phyloP scores from a whole-genome alignment of 2,797 vertebrate species.

The Sebastes matsubarae region DNA sequence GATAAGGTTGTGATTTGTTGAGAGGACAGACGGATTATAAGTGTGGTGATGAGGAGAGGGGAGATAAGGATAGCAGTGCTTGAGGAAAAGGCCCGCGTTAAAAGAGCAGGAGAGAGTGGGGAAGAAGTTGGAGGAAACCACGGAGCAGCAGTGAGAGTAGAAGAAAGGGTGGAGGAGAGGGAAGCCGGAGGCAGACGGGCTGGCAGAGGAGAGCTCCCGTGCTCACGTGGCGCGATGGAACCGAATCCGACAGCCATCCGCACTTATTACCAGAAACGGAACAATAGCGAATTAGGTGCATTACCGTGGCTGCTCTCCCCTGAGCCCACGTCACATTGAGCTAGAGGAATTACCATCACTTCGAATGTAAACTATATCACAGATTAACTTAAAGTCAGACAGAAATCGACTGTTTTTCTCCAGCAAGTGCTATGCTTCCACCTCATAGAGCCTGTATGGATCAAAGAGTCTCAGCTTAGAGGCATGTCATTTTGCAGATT shows the following conservation, averaged over 20 bases:
- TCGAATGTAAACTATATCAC: conserved; percentile 69
- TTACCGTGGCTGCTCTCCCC: conserved; percentile 68
- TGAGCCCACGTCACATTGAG: conserved; percentile 68
- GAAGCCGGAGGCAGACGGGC: conserved; percentile 66
- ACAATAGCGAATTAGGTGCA: conserved; percentile 80
- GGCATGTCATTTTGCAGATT: conserved; percentile 5
- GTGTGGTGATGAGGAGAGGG: conserved; percentile 59
- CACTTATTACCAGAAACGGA: conserved; percentile 80
- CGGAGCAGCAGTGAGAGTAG: conserved; percentile 40
- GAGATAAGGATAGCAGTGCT: conserved; percentile 65
- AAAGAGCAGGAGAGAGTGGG: conserved; percentile 24
- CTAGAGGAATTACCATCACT: conserved; percentile 74
- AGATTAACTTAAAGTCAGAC: conserved; percentile 62
- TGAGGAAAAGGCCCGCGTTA: conserved; percentile 32
- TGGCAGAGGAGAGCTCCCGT: conserved; percentile 55
- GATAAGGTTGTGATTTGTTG: conserved; percentile 76
- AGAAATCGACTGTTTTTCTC: conserved; percentile 55
- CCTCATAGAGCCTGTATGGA: conserved; percentile 27
- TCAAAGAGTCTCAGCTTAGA: conserved; percentile 42
- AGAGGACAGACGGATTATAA: conserved; percentile 69
- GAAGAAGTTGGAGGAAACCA: conserved; percentile 35
- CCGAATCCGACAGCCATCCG: conserved; percentile 80
- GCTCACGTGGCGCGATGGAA: conserved; percentile 75
- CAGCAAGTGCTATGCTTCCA: conserved; percentile 32
- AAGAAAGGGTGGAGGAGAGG: conserved; percentile 48